Percentiles rank a stretch among this genome's conserved stretches.
These are phyloP conservation scores for Galerucella pusilla DNA, from an alignment of 2,888 invertebrate species.

Conservation along the genomic window DNA sequence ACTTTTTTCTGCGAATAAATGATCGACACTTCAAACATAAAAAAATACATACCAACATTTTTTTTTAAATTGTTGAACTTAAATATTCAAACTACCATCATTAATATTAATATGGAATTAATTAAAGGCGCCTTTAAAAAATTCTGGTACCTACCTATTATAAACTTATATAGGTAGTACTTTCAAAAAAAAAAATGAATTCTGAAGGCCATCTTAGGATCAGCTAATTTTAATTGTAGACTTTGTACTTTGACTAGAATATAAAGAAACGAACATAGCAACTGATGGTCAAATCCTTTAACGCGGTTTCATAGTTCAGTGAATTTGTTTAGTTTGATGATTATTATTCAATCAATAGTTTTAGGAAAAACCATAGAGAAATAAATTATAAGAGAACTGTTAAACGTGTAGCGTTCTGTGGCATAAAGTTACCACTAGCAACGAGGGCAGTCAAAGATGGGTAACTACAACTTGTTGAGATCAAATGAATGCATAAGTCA, in stretches of 20 bases:
- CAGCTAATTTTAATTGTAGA: background rate
- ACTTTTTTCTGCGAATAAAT: too few relatives aligned
- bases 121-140: slow-evolving; percentile 9
- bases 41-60: background rate
- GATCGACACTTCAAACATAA: too few relatives aligned
- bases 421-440: too few relatives aligned
- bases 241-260: slow-evolving; percentile 4
- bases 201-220: background rate
- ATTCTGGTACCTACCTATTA: background rate
- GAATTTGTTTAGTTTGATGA: background rate
- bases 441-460: too few relatives aligned
- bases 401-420: too few relatives aligned
- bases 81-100: background rate
- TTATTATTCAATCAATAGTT: too few relatives aligned
- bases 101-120: slow-evolving; percentile 8
- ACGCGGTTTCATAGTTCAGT: background rate
- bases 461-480: too few relatives aligned
- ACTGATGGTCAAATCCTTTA: background rate
- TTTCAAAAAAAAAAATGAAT: background rate
- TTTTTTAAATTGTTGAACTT: background rate
- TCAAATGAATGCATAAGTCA: too few relatives aligned
- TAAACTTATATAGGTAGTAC: background rate
- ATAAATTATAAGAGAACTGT: too few relatives aligned
- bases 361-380: too few relatives aligned
- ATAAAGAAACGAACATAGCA: slow-evolving; percentile 1